phyloP scores from a whole-genome alignment of 2,888 invertebrate species.

The Nasonia oneida region DNA sequence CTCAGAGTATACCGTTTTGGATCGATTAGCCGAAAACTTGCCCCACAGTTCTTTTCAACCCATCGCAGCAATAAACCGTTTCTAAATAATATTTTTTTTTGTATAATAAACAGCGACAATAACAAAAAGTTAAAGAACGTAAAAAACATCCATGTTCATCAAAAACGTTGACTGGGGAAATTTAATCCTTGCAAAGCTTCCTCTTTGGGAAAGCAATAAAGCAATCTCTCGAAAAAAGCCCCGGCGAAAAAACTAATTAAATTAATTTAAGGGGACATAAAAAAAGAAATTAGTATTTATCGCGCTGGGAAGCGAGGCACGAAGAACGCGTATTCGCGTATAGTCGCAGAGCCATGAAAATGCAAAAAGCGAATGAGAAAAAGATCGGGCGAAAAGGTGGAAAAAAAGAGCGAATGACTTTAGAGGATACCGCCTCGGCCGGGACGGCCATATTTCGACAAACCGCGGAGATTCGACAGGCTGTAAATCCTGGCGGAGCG shows the following conservation, averaged over 20 bases:
- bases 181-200: neutral
- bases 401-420: constrained; percentile 55
- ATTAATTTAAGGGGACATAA: constrained; percentile 57
- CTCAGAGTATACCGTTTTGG: neutral
- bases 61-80: neutral
- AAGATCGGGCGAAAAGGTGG: constrained; percentile 26
- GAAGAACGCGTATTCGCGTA: constrained; percentile 17
- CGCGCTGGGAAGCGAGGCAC: constrained; percentile 33
- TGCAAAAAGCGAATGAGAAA: constrained; percentile 57
- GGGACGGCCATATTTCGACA: constrained; percentile 63
- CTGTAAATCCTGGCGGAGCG: constrained; percentile 66
- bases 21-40: neutral
- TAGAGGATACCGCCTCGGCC: constrained; percentile 57
- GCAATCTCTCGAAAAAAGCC: neutral
- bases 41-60: neutral
- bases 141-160: too few relatives aligned
- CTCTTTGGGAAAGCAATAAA: constrained; percentile 27
- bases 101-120: too few relatives aligned
- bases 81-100: too few relatives aligned
- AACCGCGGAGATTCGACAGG: constrained; percentile 65
- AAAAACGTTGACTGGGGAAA: too few relatives aligned
- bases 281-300: constrained; percentile 60
- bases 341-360: constrained; percentile 35
- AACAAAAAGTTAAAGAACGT: too few relatives aligned
- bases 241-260: constrained; percentile 55